Base-by-base conservation (phyloP, 2,888 invertebrate genomes). In the Zeuzera pyrina region DNA sequence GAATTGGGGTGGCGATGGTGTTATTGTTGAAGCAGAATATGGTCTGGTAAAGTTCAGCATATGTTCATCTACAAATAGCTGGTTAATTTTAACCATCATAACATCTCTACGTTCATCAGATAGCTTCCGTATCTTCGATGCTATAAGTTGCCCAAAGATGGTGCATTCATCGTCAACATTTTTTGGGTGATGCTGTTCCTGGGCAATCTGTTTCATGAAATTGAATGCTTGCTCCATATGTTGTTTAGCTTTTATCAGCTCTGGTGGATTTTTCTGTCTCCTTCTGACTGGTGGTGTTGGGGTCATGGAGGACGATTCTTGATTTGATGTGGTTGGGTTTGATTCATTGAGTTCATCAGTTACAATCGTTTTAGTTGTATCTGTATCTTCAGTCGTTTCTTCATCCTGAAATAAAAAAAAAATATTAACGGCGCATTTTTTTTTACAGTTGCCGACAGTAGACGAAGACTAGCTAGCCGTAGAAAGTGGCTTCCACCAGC, bases 401-500 rank as follows among this genome's bases (percentile, higher is more conserved):
- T 22, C 22, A 4, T n/a, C 22, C 22, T 22, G 11, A 4, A 22
- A n/a, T n/a, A n/a, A 22, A 5, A 4, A 22, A 22, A 22, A 22
- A 22, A 22, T n/a, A n/a, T 22, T 11, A n/a, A 11, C 11, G n/a
- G n/a, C n/a, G n/a, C n/a, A n/a, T n/a, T 19, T 19, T 19, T 19
- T 19, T 4, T 19, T 19, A 19, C 19, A 19, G 19, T 19, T 19
- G 19, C 19, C 19, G 5, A 19, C 8, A 8, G 8, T 19, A 19
- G 19, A 19, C 5, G 5, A 19, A 19, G 19, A 19, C 19, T 19
- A 8, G 19, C 19, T 19, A 8, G 19, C 19, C 19, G 8, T 19
- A 19, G 19, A 19, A 19, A 8, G 19, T 19, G 19, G 19, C 19
- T 33, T 25, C 33, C 33, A 7, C 4, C 8, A 21, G 21, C 4